Conservation (phyloP, 2,888 invertebrate genomes). For the Drosophila putrida region DNA sequence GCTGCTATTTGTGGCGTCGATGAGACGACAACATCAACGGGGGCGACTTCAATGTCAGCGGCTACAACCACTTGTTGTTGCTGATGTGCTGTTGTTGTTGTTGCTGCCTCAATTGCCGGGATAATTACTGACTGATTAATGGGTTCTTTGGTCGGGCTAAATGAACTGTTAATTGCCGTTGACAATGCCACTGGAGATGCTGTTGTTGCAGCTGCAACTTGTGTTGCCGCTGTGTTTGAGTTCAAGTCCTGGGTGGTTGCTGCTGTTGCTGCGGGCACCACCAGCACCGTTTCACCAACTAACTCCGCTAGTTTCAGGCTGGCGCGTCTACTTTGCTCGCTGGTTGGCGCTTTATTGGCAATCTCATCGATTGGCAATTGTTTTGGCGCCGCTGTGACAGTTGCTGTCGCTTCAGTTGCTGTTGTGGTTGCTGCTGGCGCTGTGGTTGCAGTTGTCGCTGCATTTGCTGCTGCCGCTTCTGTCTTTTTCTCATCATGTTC, state of each 20-base stretch:
- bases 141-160: constrained; percentile 69
- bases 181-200: constrained; percentile 17
- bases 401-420: constrained; percentile 40
- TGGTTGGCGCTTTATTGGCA: constrained; percentile 73
- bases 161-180: constrained; percentile 36
- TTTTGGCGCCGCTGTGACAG: constrained; percentile 36
- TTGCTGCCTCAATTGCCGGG: constrained; percentile 32
- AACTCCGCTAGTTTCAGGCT: constrained; percentile 69
- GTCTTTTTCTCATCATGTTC: constrained; percentile 44
- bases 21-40: constrained; percentile 47
- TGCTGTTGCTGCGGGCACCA: constrained; percentile 51
- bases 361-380: constrained; percentile 49
- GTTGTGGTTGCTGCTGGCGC: constrained; percentile 32
- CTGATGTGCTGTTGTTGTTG: constrained; percentile 23
- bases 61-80: constrained; percentile 59
- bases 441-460: constrained; percentile 17
- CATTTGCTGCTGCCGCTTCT: constrained; percentile 23
- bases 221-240: constrained; percentile 24
- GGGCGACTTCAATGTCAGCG: constrained; percentile 59
- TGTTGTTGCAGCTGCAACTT: constrained; percentile 8
- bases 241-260: constrained; percentile 32
- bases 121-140: constrained; percentile 65
- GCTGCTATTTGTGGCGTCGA: constrained; percentile 75
- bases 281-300: constrained; percentile 71
- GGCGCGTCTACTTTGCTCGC: constrained; percentile 68